A percentile compares a stretch with the other conserved stretches of the same genome.
phyloP scores from a whole-genome alignment of 1,140 invertebrate species.

The Phenacoccus solenopsis region DNA sequence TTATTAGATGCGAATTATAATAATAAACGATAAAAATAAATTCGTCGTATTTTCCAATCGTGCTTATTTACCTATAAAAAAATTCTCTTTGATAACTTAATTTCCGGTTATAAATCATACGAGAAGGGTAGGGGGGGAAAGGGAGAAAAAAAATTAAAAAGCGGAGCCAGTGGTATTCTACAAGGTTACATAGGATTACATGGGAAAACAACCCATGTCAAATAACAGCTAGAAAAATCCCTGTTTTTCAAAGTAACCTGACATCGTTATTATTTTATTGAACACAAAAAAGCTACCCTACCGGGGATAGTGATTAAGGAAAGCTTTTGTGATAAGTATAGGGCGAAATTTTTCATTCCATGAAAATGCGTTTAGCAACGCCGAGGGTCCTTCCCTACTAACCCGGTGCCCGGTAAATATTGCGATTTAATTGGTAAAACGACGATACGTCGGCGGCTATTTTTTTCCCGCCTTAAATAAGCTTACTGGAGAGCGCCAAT shows the following conservation, averaged over 20 bases:
- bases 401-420: too few relatives aligned
- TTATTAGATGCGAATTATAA: too few relatives aligned
- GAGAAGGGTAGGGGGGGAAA: neutral
- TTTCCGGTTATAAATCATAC: neutral
- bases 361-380: neutral
- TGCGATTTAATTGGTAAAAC: neutral
- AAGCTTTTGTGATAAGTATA: neutral
- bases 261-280: neutral
- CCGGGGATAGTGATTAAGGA: neutral
- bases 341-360: neutral
- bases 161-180: neutral
- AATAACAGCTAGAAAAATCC: neutral
- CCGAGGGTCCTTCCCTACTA: neutral
- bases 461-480: too few relatives aligned
- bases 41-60: too few relatives aligned
- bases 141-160: neutral
- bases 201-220: neutral
- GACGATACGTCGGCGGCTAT: too few relatives aligned
- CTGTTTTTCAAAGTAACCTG: neutral
- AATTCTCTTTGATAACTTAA: neutral
- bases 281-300: neutral
- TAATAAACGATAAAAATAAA: too few relatives aligned
- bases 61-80: slow-evolving; percentile 4
- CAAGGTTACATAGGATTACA: neutral
- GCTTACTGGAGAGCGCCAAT: too few relatives aligned